phyloP scores from a whole-genome alignment of 1,140 invertebrate species.

The Bombus fervidus region DNA sequence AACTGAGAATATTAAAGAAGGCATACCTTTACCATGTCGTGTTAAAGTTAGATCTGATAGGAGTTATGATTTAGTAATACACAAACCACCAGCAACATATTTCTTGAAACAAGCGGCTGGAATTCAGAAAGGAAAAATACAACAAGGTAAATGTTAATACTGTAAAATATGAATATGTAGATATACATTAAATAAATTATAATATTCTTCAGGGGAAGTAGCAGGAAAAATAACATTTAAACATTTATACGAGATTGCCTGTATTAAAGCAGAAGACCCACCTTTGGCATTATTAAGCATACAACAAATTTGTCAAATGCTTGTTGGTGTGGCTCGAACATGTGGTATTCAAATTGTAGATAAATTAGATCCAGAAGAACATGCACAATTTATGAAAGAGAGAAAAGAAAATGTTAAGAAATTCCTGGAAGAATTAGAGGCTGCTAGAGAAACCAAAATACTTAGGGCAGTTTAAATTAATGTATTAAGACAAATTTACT shows the following conservation, averaged over 20 bases:
- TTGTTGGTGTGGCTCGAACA: constrained; percentile 89
- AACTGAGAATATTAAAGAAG: constrained; percentile 96
- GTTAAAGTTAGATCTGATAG: constrained; percentile 94
- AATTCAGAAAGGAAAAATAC: constrained; percentile 85
- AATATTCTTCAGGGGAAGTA: constrained; percentile 87
- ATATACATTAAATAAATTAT: not conserved
- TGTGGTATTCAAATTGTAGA: constrained; percentile 94
- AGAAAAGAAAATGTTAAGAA: constrained; percentile 88
- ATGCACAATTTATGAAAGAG: constrained; percentile 92
- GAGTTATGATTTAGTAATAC: constrained; percentile 91
- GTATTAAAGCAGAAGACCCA: constrained; percentile 95
- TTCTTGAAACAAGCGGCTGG: constrained; percentile 98
- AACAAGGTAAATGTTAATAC: constrained; percentile 29
- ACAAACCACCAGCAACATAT: constrained; percentile 93
- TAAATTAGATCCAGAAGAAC: constrained; percentile 91
- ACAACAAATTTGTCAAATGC: constrained; percentile 90
- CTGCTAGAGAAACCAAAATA: constrained; percentile 96
- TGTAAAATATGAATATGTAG: not conserved
- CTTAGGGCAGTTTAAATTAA: constrained; percentile 87
- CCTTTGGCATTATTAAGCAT: constrained; percentile 86
- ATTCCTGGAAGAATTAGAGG: constrained; percentile 91
- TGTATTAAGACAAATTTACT: not conserved
- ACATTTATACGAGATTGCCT: constrained; percentile 99
- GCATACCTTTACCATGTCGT: constrained; percentile 93
- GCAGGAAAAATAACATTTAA: constrained; percentile 96